Percentiles rank a stretch among this genome's conserved stretches.
These are phyloP conservation scores for Boleophthalmus pectinirostris DNA, from an alignment of 2,113 vertebrate species.

Conservation along the genomic window DNA sequence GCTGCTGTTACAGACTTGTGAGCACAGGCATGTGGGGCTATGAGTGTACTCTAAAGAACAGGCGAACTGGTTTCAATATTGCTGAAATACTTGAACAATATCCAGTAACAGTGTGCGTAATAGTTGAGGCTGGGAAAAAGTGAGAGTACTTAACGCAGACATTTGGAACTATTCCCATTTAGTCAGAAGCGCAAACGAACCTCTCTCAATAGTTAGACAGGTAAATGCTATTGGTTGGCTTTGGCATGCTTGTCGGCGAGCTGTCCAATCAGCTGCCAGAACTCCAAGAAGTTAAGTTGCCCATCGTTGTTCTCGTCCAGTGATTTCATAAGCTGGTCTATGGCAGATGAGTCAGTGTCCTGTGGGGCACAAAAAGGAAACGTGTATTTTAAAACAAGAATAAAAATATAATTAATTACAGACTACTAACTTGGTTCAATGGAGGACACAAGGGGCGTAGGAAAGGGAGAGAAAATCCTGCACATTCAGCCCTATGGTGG, in stretches of 20 bases:
- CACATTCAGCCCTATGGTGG: constrained; percentile 37
- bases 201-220: not conserved
- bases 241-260: constrained; percentile 61
- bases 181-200: constrained; percentile 9
- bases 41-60: constrained; percentile 9
- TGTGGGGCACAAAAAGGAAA: constrained; percentile 37
- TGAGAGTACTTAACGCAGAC: not conserved
- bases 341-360: constrained; percentile 56
- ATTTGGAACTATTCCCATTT: constrained; percentile 10
- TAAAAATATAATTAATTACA: not conserved
- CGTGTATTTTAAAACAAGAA: not conserved
- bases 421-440: not conserved
- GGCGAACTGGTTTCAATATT: constrained; percentile 23
- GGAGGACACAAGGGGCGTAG: not conserved
- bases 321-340: constrained; percentile 65
- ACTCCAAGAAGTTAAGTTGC: constrained; percentile 71
- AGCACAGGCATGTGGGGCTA: constrained; percentile 31
- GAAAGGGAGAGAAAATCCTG: constrained; percentile 26
- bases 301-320: constrained; percentile 71
- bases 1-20: constrained; percentile 18
- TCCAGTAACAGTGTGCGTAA: constrained; percentile 16
- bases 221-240: constrained; percentile 58
- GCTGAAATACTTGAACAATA: constrained; percentile 2
- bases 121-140: not conserved
- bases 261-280: constrained; percentile 75